Conservation (phyloP, 1,140 invertebrate genomes). For the Zaprionus ghesquierei region DNA sequence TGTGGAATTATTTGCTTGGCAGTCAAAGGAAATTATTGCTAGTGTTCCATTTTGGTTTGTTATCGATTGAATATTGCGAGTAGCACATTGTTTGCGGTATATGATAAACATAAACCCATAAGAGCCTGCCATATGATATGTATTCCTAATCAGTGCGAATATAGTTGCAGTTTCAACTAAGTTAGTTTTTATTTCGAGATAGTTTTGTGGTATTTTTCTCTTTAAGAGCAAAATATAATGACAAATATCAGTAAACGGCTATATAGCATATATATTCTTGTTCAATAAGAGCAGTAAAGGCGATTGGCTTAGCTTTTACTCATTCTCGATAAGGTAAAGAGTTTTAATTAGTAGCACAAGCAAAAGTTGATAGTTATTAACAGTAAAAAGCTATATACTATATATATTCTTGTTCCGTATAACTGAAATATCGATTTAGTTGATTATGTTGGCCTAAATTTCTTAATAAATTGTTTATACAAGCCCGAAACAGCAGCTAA, state of each 20-base stretch:
- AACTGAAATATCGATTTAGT: neutral
- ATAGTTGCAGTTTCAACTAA: no score
- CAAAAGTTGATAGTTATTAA: no score
- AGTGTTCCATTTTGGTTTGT: neutral
- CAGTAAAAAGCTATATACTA: no score
- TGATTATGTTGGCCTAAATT: neutral
- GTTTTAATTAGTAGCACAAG: no score
- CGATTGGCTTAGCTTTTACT: no score
- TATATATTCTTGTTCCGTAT: no score
- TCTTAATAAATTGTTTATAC: no score
- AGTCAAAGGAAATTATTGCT: neutral
- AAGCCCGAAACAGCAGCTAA: neutral
- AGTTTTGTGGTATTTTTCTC: no score
- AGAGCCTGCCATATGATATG: neutral
- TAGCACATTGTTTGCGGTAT: neutral
- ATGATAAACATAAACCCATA: neutral
- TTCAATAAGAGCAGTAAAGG: no score
- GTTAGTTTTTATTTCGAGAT: no score
- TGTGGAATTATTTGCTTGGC: neutral
- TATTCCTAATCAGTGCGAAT: neutral
- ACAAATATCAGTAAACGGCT: neutral
- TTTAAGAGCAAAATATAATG: no score
- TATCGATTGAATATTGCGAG: neutral
- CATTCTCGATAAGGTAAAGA: no score
- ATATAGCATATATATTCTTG: neutral